Base-by-base conservation (phyloP, 2,797 vertebrate species). In the Lepilemur septentrionalis region DNA sequence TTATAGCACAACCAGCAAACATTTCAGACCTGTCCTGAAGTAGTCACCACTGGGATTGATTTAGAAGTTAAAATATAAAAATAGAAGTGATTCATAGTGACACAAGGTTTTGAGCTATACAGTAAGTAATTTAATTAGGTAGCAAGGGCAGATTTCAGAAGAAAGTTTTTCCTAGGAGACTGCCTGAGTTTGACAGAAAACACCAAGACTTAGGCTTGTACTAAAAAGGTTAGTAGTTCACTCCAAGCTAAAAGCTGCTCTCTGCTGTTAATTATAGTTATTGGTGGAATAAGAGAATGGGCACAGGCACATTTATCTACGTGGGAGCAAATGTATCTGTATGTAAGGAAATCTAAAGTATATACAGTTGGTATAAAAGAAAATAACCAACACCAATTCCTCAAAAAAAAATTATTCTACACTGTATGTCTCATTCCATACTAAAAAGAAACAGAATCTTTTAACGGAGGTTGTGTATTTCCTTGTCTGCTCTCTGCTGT, bases 111-210 rank as follows among this genome's bases (percentile, higher is more conserved):
- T 89, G 50, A 57, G 48, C 38, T 97, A 61, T n/a, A 1, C 50
- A 52, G 20, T 52, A 52, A 52, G 17, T 97, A 95, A 82, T 86
- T 91, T 83, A 96, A 87, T 96, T 75, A 96, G 75, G 94, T 52
- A 95, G 48, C 78, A 94, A 96, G 65, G 35, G 18, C 63, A 97
- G 82, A 85, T 41, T 83, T 97, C 32, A 72, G 82, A 97, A 80
- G 69, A 65, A 98, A 97, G 13, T 85, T 98, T 80, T 97, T 96
- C 17, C 75, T 91, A 65, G 32, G 41, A 97, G 65, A 92, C 38
- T 95, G 67, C 91, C 78, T 83, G 48, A 97, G 28, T 35, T 55
- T 97, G 93, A 97, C 95, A 97, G 82, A 81, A 97, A 97, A 28
- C 30, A 93, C 57, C 92, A 97, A 96, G 78, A 84, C 86, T 97